Evolutionary conservation across 37 sponge, comb jelly and placozoan species (phyloP), one percentile per base, ranked within the genome.

Genomic region (Ianthella basta): DNA sequence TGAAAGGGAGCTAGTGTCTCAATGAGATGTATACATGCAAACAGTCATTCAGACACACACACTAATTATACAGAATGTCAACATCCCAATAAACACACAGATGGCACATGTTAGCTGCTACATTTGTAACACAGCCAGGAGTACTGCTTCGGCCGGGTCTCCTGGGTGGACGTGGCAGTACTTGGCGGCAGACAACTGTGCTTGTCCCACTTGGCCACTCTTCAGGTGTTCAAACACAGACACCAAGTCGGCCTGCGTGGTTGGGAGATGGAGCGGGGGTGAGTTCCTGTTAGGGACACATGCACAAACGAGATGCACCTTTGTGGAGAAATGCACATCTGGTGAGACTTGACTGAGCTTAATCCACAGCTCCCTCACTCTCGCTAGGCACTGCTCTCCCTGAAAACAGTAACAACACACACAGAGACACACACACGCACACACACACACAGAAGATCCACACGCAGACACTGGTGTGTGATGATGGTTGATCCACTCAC

Each of bases 181-280:
- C 38, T 75, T 75, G 20, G 78, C 44, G 21, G 78, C 78, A n/a
- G 78, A 75, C 53, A 75, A 1, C 25, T 41, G 37, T 24, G 78
- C 78, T 24, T 75, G 2, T n/a, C 24, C 24, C 78, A 75, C 20
- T 1, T 41, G 37, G 5, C 78, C 78, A 50, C 54, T 40, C 24
- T 41, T 75, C 5, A 21, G 78, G 24, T 50, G 78, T 41, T 75
- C 78, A 32, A 38, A 75, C 24, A 50, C 54, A 36, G 78, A 75
- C 53, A 75, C 53, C 78, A 75, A 50, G 24, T 36, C 37, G 0
- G 33, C 44, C 78, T 75, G 10, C 32, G 40, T 41, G 8, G 4
- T 4, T 40, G 40, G 33, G 53, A 36, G 3, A 41, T 3, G 21
- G 37, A 4, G 12, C 36, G 20, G 21, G 37, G 4, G 20, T 16